Evolutionary conservation across 1,140 invertebrate species (phyloP).

Genomic region (Dendroctonus valens): DNA sequence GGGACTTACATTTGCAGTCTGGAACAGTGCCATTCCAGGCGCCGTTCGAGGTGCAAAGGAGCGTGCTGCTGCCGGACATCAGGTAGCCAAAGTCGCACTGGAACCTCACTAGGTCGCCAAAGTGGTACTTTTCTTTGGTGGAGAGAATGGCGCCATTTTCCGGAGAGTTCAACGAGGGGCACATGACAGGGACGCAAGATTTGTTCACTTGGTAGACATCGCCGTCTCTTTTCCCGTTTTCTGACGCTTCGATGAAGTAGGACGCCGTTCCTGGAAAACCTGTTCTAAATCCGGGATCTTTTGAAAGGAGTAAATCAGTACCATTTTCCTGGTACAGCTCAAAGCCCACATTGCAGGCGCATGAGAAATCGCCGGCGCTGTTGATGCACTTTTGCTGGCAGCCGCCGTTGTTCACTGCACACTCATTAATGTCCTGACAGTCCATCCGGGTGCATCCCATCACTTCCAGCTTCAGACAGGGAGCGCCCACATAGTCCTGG

Average conservation of each 20-base stretch:
- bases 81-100: constrained; percentile 95
- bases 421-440: constrained; percentile 92
- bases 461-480: constrained; percentile 88
- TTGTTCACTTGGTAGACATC: constrained; percentile 91
- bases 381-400: constrained; percentile 95
- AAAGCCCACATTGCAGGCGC: constrained; percentile 89
- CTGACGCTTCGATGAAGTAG: constrained; percentile 76
- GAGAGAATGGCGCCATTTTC: constrained; percentile 88
- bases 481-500: constrained; percentile 83
- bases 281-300: not conserved
- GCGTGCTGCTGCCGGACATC: constrained; percentile 77
- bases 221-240: constrained; percentile 83
- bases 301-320: not conserved
- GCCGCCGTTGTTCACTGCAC: constrained; percentile 82
- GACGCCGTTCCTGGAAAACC: constrained; percentile 87
- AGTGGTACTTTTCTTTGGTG: constrained; percentile 79
- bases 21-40: constrained; percentile 92
- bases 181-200: constrained; percentile 92
- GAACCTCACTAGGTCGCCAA: constrained; percentile 87
- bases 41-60: constrained; percentile 87
- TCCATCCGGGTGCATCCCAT: constrained; percentile 91
- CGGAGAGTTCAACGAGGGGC: constrained; percentile 73
- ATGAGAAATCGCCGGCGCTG: constrained; percentile 80
- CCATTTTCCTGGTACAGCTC: constrained; percentile 88
- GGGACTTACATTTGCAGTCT: constrained; percentile 82